Evolutionary conservation across 1,140 invertebrate species (phyloP), one percentile per base, ranked within the genome.

Genomic region (Drosophila albomicans): DNA sequence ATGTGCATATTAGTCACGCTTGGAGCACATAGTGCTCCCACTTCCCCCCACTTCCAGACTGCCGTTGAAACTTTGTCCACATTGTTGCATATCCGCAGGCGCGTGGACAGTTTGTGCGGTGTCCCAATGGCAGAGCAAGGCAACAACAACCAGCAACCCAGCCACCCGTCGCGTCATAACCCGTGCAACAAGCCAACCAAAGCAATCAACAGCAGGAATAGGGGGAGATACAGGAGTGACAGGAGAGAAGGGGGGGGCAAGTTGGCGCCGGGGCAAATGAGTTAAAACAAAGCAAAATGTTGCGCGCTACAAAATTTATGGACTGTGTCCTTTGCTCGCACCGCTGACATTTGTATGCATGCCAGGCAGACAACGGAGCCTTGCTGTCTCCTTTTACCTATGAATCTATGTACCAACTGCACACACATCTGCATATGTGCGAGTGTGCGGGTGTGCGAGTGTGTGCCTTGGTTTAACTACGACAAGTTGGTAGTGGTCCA

Each of bases 1-100:
- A 89, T 89, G 85, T 85, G 85, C 78, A 89, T 79, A 73, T 89
- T 89, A 89, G 85, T 81, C 85, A 89, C 85, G 85, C 81, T 79
- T 66, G 85, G 68, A 69, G 86, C 81, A 85, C 86, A 89, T 85
- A 89, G 76, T 81, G 85, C 81, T 75, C 61, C 75, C 61, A 28
- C 48, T 59, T 20, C 30, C 51, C 38, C 30, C 51, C 28, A 35
- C 25, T 73, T 41, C 43, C 62, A 43, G 28, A 51, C 28, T 38
- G 57, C 52, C 64, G 25, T 30, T 65, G 66, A 78, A 89, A 87
- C 82, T 82, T 84, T 85, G 66, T 69, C 76, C 65, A 88, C 81
- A 89, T 81, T 88, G 85, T 88, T 89, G 85, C 85, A 88, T 85
- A 89, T 89, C 78, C 81, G 64, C 75, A 76, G 85, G 78, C 84